Evolutionary conservation across 1,140 invertebrate species (phyloP), one percentile per base, ranked within the genome.

Genomic region (Pseudomyrmex dendroicus): DNA sequence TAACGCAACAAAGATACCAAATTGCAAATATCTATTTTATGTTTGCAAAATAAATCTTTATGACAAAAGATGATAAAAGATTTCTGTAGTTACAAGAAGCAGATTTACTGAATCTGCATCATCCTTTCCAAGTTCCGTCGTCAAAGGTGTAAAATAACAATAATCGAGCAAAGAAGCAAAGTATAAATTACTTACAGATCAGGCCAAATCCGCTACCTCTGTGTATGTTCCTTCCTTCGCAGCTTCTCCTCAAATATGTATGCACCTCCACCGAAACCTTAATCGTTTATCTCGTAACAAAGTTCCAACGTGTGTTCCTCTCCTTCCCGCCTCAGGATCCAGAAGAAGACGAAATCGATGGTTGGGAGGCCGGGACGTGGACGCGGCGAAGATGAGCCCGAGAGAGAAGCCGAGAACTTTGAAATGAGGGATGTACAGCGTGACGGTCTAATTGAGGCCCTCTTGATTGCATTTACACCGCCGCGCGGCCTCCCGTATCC

Each of bases 381-480:
- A 22, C 15, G 44, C 17, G 12, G 17, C 13, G 22, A n/a, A 10
- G 22, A 13, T 10, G 8, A 17, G 52, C 2, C 44, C 35, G 35
- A 35, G 52, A 59, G 50, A 74, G 82, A 22, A 77, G 67, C 54
- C 72, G 86, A 77, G 46, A 77, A 88, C 87, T 88, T 70, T 61
- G 88, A 91, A 91, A 92, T 92, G 91, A 92, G 88, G 90, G 91
- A 91, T 92, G 91, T 89, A 90, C 92, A 89, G 88, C 91, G 92
- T 92, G 92, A 92, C 92, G 92, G 92, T 92, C 91, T 92, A 92
- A 92, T 92, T 92, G 92, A 91, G 91, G 92, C 89, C 89, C 92
- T 91, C 92, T 92, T 92, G 92, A 92, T 92, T 92, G 91, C 92
- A 92, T 92, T 92, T 92, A 92, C 92, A 92, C 92, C 92, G 91